Base-by-base conservation (phyloP, 2,797 vertebrate species). In the Sardinella longiceps region DNA sequence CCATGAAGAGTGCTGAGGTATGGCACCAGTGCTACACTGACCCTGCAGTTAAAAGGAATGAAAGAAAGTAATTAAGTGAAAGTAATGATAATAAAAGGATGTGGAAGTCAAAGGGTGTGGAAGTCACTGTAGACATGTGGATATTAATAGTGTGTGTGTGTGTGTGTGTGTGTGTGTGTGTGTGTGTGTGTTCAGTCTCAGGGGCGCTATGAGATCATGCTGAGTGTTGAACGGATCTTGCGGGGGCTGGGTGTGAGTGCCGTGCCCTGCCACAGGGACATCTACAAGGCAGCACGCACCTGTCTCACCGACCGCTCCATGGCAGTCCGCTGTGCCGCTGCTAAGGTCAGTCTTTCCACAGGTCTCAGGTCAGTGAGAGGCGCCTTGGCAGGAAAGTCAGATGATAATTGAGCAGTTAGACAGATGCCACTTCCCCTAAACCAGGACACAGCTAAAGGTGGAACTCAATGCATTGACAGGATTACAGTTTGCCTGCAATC, bases 1-100 rank as follows among this genome's bases (percentile, higher is more conserved):
- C 97, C 87, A 93, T 98, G 94, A 98, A 97, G 94, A 97, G 93
- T 90, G 97, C 98, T n/a, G 98, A 99, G 97, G 98, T 98, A 92
- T 94, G 92, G 37, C 56, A 18, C 5, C n/a, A n/a, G 7, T 63
- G 1, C 33, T 23, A 15, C 11, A 11, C 23, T 45, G 9, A 9
- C 14, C 50, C 15, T 14, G 50, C 50, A 18, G 18, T 53, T 14
- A 18, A 18, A 12, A 4, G 3, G 50, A 53, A 53, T 53, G 50
- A 53, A 53, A 53, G 15, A 3, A 53, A 53, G 20, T 3, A 2
- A 51, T 51, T 15, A 5, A 46, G 10, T 46, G 45, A 46, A 46
- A 46, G 10, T 46, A 46, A 46, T n/a, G n/a, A n/a, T n/a, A n/a
- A n/a, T n/a, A 46, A 46, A 48, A 48, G 46, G 12, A n/a, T n/a